Evolutionary conservation across 2,888 invertebrate genomes (phyloP), one percentile per base, ranked within the genome.

Genomic region (Girardia tigrina): DNA sequence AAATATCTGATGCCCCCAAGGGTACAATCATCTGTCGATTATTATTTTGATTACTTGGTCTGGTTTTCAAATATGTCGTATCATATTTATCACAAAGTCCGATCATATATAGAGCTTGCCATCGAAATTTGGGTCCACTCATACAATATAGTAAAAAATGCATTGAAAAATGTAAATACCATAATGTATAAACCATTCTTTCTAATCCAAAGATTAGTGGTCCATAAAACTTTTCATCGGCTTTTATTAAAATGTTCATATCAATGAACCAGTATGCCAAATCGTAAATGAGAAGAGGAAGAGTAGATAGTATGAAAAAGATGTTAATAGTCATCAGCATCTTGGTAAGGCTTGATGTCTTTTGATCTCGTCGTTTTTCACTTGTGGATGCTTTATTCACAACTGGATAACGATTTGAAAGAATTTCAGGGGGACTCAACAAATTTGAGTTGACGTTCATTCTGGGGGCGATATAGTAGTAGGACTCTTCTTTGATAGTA

Each of bases 81-180:
- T 36, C 36, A 36, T 8, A 36, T 36, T 36, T 36, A 16, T 36
- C 36, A 36, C 36, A 36, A 8, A 36, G 36, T 16, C 36, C 36
- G 8, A 36, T 16, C 36, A 36, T 36, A 16, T 56, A 56, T 6
- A 76, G 42, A 1, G 75, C 75, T 36, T 75, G 76, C 23, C 29
- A 75, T 1, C 75, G 72, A 75, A 75, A 75, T 14, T 36, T 36
- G 6, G 75, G 75, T 26, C 75, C 75, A 77, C 74, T 75, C 75
- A 75, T 29, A 26, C 75, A 75, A 42, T 75, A 75, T 16, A 75
- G 75, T 29, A 75, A 28, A 26, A 75, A 75, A 23, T 75, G 75
- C 26, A 75, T 75, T 1, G 75, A 74, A 26, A 42, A 75, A 29
- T 75, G 75, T 6, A 75, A 75, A 29, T 75, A 75, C 74, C 28